Evolutionary conservation across 1,140 invertebrate species (phyloP), one percentile per base, ranked within the genome.

Genomic region (Patella vulgata): DNA sequence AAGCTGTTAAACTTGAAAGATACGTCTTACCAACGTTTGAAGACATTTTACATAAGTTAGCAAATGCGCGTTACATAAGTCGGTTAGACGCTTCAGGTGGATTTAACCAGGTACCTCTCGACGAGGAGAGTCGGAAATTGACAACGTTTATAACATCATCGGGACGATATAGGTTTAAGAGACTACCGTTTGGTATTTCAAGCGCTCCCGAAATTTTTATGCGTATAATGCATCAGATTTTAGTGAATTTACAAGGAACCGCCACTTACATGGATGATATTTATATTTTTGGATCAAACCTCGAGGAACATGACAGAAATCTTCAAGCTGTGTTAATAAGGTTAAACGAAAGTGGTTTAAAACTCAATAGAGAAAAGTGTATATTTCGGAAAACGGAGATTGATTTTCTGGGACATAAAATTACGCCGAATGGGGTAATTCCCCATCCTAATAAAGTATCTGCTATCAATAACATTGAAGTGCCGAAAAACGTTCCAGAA

Each of bases 371-470:
- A 23, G 43, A 54, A 0, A 62, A 62, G 23, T 47, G 60, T 47
- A 52, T 40, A 25, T 55, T 54, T 55, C 17, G 60, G 4, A 43
- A 62, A 27, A 33, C 25, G 1, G 8, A 48, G 17, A n/a, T 62
- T 2, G 40, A 55, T 21, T 76, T 52, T 50, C 33, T 77, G 27
- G 75, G 77, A 31, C 52, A 71, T 33, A 31, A 68, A n/a, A 43
- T 79, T 12, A 44, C 28, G 25, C 17, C 11, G n/a, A 43, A 74
- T 2, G 85, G 86, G 21, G 28, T 85, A 3, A 50, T 64, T 27
- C 68, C 78, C 0, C 75, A 83, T 63, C 80, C 82, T 0, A 73
- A 77, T 12, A 86, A 86, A 58, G 63, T 85, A 23, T 40, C 54
- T 44, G 75, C 82, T 1, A 82, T 87, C 3, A 23, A 73, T n/a